Evolutionary conservation across 2,113 vertebrate species (phyloP).

Genomic region (Upupa epops): DNA sequence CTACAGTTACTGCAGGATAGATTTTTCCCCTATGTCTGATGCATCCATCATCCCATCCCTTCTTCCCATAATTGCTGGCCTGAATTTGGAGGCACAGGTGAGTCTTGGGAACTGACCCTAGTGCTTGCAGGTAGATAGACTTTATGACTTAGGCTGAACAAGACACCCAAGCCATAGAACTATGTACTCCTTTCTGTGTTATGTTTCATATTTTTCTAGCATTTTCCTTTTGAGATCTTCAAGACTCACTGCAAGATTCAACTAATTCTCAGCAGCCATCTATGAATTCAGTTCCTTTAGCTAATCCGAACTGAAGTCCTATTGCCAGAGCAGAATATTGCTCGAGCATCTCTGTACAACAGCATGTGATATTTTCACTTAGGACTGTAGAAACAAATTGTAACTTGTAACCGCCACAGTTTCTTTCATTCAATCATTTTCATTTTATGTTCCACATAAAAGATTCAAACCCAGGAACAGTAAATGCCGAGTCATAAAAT

Average conservation of each 20-base stretch:
- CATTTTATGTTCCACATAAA: not conserved
- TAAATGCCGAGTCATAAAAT: conserved; percentile 61
- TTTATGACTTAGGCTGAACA: not conserved
- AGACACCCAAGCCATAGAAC: not conserved
- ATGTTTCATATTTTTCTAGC: not conserved
- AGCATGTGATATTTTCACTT: not conserved
- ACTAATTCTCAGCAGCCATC: not conserved
- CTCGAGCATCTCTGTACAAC: not conserved
- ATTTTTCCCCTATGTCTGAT: not conserved
- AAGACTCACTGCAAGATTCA: not conserved
- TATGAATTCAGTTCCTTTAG: not conserved
- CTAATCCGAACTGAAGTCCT: not conserved
- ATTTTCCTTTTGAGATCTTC: not conserved
- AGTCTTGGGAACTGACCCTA: not conserved
- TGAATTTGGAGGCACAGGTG: not conserved
- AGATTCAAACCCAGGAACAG: conserved; percentile 37
- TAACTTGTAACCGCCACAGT: not conserved
- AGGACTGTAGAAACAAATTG: conserved; percentile 8
- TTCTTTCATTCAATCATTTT: conserved; percentile 5
- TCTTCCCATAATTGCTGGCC: not conserved
- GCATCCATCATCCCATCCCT: not conserved
- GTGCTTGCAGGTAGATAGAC: not conserved
- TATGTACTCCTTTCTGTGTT: not conserved
- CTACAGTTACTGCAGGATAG: not conserved
- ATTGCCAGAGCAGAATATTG: not conserved